These are phyloP conservation scores for Aeoliscus strigatus DNA, from an alignment of 2,797 vertebrate species.

Conservation along the genomic window DNA sequence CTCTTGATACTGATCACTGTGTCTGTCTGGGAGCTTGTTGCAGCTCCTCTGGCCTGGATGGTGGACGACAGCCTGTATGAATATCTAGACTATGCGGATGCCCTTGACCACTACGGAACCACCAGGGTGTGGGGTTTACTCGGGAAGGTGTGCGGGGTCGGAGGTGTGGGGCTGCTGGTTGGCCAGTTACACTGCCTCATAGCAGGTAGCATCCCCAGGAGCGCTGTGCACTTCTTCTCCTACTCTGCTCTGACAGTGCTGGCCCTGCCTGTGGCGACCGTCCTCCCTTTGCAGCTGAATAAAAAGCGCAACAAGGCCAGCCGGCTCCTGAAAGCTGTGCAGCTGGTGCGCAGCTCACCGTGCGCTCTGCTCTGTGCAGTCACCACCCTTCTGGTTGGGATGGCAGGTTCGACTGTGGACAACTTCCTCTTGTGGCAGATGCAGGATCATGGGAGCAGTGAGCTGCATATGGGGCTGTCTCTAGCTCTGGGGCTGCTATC, in stretches of 20 bases:
- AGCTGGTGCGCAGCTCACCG: constrained; percentile 69
- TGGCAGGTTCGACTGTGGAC: constrained; percentile 56
- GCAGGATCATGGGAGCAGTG: constrained; percentile 76
- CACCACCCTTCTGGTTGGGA: constrained; percentile 73
- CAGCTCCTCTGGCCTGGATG: constrained; percentile 75
- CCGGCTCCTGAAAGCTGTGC: constrained; percentile 71
- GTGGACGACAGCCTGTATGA: constrained; percentile 84
- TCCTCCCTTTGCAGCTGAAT: constrained; percentile 74
- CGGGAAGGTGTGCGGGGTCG: constrained; percentile 72
- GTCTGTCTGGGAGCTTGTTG: constrained; percentile 74
- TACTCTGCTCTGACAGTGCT: constrained; percentile 60
- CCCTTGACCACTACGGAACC: constrained; percentile 71
- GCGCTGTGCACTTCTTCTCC: constrained; percentile 75
- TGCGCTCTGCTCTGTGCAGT: constrained; percentile 67
- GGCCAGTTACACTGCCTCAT: constrained; percentile 71
- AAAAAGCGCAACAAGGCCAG: constrained; percentile 52
- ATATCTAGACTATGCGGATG: constrained; percentile 85
- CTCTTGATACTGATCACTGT: constrained; percentile 71
- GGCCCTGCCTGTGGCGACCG: constrained; percentile 50
- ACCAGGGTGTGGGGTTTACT: constrained; percentile 73
- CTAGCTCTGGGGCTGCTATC: constrained; percentile 73
- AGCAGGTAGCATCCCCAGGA: constrained; percentile 14
- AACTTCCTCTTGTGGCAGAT: constrained; percentile 91
- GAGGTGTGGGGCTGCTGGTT: constrained; percentile 69
- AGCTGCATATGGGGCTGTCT: constrained; percentile 80